Percentiles rank a stretch among this genome's conserved stretches.
Evolutionary conservation across 2,888 invertebrate species (phyloP).

Genomic region (Agrenia bidenticulata): DNA sequence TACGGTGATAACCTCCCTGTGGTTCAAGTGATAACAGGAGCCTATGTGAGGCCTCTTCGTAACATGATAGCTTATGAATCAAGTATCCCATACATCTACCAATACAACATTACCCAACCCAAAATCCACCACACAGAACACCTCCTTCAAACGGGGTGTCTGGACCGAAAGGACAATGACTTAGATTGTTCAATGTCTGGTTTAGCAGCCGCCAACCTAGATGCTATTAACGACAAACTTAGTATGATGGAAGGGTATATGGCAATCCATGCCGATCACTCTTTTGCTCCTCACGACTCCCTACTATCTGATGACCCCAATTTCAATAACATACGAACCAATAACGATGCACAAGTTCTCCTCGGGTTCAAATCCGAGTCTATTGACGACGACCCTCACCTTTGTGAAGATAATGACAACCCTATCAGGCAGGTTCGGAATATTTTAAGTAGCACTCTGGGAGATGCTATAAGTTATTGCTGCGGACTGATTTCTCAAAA

Average conservation of each 20-base stretch:
- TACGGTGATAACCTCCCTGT: background rate
- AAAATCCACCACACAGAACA: background rate
- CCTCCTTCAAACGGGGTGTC: background rate
- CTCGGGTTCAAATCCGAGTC: background rate
- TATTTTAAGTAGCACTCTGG: background rate
- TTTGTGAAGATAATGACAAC: background rate
- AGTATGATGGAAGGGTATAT: background rate
- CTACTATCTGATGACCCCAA: background rate
- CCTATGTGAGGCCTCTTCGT: background rate
- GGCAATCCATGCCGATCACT: too few species aligned
- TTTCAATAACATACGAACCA: background rate
- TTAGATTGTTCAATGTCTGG: background rate
- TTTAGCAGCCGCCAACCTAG: background rate
- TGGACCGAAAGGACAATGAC: background rate
- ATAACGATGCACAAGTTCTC: background rate
- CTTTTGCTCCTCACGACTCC: too few species aligned
- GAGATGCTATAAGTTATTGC: conserved; percentile 10
- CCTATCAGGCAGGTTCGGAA: background rate
- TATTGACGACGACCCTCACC: background rate
- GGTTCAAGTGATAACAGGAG: conserved; percentile 1
- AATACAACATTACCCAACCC: background rate
- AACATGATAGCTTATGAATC: background rate
- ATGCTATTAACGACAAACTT: background rate
- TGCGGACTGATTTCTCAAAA: conserved; percentile 20
- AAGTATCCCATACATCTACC: background rate